Evolutionary conservation across 2,797 vertebrate genomes (phyloP).

Genomic region (Prunella strophiata): DNA sequence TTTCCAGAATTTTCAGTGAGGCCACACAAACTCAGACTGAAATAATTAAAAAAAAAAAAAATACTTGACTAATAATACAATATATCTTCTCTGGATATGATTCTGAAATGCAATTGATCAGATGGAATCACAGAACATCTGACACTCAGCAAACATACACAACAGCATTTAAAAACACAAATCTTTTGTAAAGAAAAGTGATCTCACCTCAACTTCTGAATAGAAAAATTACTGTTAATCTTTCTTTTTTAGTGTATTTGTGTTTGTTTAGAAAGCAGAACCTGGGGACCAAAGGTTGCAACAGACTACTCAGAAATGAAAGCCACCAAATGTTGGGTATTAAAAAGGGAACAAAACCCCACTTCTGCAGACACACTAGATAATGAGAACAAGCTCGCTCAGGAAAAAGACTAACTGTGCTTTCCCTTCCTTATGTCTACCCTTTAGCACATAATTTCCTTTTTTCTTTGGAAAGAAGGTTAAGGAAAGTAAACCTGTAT

Average conservation of each 20-base stretch:
- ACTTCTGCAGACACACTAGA: not conserved
- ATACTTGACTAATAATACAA: not conserved
- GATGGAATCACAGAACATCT: not conserved
- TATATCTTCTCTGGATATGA: not conserved
- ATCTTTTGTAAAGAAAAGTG: not conserved
- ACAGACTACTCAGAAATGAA: not conserved
- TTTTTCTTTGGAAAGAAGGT: not conserved
- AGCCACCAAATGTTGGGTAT: not conserved
- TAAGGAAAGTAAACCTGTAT: not conserved
- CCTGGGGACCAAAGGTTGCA: not conserved
- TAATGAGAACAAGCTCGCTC: not conserved
- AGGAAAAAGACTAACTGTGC: not conserved
- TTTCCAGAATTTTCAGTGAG: not conserved
- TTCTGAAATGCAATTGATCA: not conserved
- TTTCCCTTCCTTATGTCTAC: not conserved
- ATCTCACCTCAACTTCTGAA: not conserved
- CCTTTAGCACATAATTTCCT: not conserved
- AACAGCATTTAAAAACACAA: not conserved
- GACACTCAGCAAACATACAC: not conserved
- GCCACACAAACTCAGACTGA: not conserved
- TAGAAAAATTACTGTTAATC: not conserved
- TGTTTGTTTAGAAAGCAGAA: not conserved
- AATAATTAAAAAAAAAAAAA: not conserved
- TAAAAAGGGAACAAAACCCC: accelerated
- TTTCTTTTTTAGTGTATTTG: not conserved